Evolutionary conservation across 2,888 invertebrate species (phyloP).

Genomic region (Caenorhabditis sp.): DNA sequence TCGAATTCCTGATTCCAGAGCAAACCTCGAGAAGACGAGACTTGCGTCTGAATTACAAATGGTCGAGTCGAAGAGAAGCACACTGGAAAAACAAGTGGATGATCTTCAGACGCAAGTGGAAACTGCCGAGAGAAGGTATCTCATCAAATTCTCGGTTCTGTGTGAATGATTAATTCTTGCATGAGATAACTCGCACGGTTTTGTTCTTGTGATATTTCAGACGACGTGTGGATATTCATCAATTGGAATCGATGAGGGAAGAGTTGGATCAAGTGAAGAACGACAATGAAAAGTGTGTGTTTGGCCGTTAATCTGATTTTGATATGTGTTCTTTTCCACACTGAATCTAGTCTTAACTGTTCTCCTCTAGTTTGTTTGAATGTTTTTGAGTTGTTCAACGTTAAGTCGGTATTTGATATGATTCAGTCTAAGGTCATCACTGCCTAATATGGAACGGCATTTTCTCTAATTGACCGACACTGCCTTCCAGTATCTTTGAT

Average conservation of each 20-base stretch:
- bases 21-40: slow-evolving; percentile 55
- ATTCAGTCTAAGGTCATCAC: too few species aligned
- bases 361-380: background rate
- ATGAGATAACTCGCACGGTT: slow-evolving; percentile 46
- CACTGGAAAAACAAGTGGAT: slow-evolving; percentile 31
- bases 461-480: too few species aligned
- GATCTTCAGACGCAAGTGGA: slow-evolving; percentile 42
- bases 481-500: too few species aligned
- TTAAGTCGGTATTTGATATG: background rate
- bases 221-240: slow-evolving; percentile 50
- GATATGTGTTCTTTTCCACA: slow-evolving; percentile 15
- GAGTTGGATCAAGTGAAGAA: slow-evolving; percentile 41
- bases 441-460: too few species aligned
- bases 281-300: slow-evolving; percentile 54
- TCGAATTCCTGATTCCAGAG: slow-evolving; percentile 28
- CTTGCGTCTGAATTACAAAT: slow-evolving; percentile 58
- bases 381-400: background rate
- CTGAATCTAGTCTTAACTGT: slow-evolving; percentile 23
- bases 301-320: slow-evolving; percentile 7
- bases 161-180: slow-evolving; percentile 1
- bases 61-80: slow-evolving; percentile 21
- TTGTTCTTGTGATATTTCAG: slow-evolving; percentile 54
- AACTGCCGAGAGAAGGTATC: slow-evolving; percentile 56
- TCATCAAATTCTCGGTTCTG: background rate
- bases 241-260: slow-evolving; percentile 52